Conservation (phyloP, 1,140 invertebrate species). For the Aphaenogaster rudis region DNA sequence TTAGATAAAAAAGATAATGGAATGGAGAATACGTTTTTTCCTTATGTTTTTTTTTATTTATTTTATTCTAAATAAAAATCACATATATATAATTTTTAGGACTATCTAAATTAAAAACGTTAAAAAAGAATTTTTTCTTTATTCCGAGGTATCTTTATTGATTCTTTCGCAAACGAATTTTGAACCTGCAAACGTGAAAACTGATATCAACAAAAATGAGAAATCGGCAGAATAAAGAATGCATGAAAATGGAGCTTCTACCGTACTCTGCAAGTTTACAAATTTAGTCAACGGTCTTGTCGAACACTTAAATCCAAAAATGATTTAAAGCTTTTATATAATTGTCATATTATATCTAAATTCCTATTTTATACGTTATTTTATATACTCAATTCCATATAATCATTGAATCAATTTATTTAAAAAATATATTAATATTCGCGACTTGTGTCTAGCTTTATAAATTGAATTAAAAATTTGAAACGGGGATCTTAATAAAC, state of each 20-base stretch:
- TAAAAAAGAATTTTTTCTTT: neutral
- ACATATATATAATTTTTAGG: neutral
- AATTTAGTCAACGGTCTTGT: constrained; percentile 12
- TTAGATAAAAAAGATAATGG: neutral
- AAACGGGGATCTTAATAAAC: constrained; percentile 12
- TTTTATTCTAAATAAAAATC: neutral
- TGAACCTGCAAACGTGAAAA: neutral
- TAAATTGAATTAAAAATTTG: constrained; percentile 32
- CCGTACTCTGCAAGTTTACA: neutral
- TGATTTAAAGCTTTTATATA: constrained; percentile 39
- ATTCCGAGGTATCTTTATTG: neutral
- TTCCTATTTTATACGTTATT: neutral
- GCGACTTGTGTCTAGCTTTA: constrained; percentile 2
- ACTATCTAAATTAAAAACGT: neutral
- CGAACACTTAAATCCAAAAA: constrained; percentile 7
- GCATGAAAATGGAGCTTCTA: neutral
- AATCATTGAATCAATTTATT: constrained; percentile 1
- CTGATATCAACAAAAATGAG: neutral
- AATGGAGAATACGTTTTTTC: neutral
- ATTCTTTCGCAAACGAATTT: neutral
- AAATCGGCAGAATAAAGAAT: neutral
- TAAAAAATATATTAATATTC: neutral
- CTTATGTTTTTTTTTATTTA: neutral
- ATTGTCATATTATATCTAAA: neutral
- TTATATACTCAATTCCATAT: neutral